Conservation (phyloP, 2,888 invertebrate genomes). For the Tridacna gigas region DNA sequence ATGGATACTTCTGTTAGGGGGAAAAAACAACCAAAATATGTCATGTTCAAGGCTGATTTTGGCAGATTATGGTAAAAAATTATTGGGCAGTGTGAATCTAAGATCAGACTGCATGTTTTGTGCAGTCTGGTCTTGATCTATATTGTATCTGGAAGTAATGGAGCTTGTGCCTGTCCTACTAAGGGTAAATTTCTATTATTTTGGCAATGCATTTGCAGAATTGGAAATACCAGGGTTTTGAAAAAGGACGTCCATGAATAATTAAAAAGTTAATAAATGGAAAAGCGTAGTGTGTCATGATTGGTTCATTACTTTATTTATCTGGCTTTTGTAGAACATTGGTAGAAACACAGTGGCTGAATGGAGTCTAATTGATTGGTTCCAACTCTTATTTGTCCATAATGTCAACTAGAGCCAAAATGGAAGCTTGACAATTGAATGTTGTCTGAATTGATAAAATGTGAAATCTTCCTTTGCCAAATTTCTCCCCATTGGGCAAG, state of each 20-base stretch:
- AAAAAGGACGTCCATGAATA: constrained; percentile 53
- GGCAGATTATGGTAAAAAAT: no score
- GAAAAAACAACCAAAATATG: no score
- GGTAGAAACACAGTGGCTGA: constrained; percentile 3
- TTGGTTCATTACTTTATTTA: constrained; percentile 37
- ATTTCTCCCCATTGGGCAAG: no score
- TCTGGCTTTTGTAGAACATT: constrained; percentile 11
- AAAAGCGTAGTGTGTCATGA: constrained; percentile 42
- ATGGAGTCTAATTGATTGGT: constrained; percentile 30
- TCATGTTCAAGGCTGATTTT: no score
- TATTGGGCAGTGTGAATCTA: no score
- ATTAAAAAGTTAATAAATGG: constrained; percentile 44
- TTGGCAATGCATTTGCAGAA: constrained; percentile 54
- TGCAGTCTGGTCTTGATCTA: no score
- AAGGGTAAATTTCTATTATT: constrained; percentile 31
- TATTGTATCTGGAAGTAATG: no score
- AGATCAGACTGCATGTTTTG: background rate
- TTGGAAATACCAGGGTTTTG: constrained; percentile 53
- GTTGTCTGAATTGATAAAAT: background rate
- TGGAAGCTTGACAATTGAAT: background rate
- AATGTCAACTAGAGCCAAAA: background rate
- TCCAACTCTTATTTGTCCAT: constrained; percentile 7
- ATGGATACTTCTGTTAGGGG: no score
- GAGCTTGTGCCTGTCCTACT: no score
- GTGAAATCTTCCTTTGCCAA: no score